These are phyloP conservation scores for Cotesia chilonis DNA, from an alignment of 1,140 invertebrate genomes.

Conservation along the genomic window DNA sequence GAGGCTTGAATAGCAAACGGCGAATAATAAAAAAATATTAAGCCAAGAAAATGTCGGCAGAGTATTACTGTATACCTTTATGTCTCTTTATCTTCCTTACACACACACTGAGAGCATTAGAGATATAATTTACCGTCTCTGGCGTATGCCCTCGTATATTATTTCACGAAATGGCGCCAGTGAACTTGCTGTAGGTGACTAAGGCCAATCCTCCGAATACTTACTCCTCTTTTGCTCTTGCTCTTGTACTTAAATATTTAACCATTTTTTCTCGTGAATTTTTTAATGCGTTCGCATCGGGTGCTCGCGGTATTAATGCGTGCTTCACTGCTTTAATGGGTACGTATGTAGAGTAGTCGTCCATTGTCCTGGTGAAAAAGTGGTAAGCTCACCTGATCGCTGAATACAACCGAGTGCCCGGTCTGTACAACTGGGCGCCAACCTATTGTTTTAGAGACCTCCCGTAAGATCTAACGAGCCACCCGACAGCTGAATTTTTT, in stretches of 20 bases:
- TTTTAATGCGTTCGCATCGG: not conserved
- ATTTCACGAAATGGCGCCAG: slow-evolving; percentile 13
- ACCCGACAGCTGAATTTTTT: slow-evolving; percentile 7
- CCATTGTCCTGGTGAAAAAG: slow-evolving; percentile 53
- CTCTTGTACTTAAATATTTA: slow-evolving; percentile 1
- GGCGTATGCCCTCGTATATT: slow-evolving; percentile 13
- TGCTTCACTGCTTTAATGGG: slow-evolving; percentile 58
- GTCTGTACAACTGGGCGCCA: slow-evolving; percentile 34
- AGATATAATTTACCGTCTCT: slow-evolving; percentile 24
- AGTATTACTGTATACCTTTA: no score
- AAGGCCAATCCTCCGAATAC: not conserved
- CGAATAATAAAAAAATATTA: slow-evolving; percentile 19
- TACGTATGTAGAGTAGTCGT: slow-evolving; percentile 59
- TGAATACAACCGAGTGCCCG: not conserved
- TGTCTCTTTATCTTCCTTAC: no score
- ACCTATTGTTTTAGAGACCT: slow-evolving; percentile 54
- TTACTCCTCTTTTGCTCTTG: not conserved
- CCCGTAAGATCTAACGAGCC: slow-evolving; percentile 51
- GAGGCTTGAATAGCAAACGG: not conserved
- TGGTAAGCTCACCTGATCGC: slow-evolving; percentile 53
- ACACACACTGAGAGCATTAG: no score
- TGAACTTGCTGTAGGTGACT: not conserved
- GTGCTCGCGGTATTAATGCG: slow-evolving; percentile 52
- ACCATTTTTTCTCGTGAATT: not conserved
- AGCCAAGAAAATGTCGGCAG: not conserved